Evolutionary conservation across 1,140 invertebrate species (phyloP).

Genomic region (Andricus grossulariae): DNA sequence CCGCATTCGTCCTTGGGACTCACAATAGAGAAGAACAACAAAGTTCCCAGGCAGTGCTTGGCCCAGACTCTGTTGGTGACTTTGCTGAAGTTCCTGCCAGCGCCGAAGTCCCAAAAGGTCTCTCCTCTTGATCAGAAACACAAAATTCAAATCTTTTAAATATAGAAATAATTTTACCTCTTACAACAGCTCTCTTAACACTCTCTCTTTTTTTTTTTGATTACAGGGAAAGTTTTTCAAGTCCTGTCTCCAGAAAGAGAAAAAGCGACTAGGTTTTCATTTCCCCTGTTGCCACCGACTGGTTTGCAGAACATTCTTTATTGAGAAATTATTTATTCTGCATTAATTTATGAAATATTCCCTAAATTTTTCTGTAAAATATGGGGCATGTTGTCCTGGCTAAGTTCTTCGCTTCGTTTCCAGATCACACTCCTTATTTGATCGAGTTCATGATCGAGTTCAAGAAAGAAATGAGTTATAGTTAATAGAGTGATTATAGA

Average conservation of each 20-base stretch:
- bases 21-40: constrained; percentile 74
- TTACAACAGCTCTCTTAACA: too few species aligned
- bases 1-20: constrained; percentile 75
- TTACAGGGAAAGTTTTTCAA: constrained; percentile 83
- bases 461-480: too few species aligned
- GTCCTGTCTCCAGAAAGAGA: constrained; percentile 81
- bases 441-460: too few species aligned
- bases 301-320: constrained; percentile 58
- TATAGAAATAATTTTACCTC: too few species aligned
- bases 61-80: constrained; percentile 68
- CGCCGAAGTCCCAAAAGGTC: constrained; percentile 70
- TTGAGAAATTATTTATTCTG: constrained; percentile 12
- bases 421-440: constrained; percentile 63
- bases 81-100: constrained; percentile 72
- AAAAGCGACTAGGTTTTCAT: too few species aligned
- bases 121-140: constrained; percentile 69
- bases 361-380: neutral
- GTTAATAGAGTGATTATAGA: too few species aligned
- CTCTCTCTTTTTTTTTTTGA: constrained; percentile 48
- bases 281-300: constrained; percentile 70
- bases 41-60: constrained; percentile 74
- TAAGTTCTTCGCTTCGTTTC: constrained; percentile 67
- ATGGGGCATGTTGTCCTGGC: constrained; percentile 42
- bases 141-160: constrained; percentile 2
- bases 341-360: neutral